phyloP scores from a whole-genome alignment of 2,113 vertebrate species.

The Origma solitaria region DNA sequence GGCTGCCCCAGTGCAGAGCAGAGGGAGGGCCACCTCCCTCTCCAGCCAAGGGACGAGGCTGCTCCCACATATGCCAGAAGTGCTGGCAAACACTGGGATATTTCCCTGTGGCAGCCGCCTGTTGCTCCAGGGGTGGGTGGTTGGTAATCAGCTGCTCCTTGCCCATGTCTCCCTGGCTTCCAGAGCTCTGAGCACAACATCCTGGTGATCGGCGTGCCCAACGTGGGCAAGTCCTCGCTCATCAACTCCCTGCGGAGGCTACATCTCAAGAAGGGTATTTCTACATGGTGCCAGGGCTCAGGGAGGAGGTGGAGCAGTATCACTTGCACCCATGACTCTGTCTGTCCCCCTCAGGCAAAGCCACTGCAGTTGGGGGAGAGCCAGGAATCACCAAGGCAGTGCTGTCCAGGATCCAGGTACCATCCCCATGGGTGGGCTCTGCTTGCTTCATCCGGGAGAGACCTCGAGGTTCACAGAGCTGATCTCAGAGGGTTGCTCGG shows the following conservation, averaged over 20 bases:
- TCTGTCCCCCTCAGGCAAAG: conserved; percentile 75
- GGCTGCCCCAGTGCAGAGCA: not conserved
- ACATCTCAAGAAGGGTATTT: conserved; percentile 88
- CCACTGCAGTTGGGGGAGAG: conserved; percentile 83
- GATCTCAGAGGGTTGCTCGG: not conserved
- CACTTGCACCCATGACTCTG: not conserved
- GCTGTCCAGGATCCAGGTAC: conserved; percentile 88
- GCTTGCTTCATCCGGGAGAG: fast-evolving
- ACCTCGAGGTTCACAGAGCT: fast-evolving
- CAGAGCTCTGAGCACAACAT: conserved; percentile 80
- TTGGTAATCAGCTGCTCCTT: not conserved
- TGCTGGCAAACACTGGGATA: fast-evolving
- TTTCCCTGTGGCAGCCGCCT: not conserved
- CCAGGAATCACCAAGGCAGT: conserved; percentile 90
- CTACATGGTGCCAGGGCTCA: fast-evolving
- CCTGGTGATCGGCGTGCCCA: conserved; percentile 92
- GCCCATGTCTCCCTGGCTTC: fast-evolving
- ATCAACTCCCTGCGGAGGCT: conserved; percentile 91
- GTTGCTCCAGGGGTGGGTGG: not conserved
- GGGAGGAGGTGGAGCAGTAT: fast-evolving
- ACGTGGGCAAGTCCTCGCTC: conserved; percentile 93
- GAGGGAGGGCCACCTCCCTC: not conserved
- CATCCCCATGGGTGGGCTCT: fast-evolving
- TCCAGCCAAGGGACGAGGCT: fast-evolving
- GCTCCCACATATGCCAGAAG: fast-evolving